Percentiles rank a stretch among this genome's conserved stretches.
Evolutionary conservation across 2,888 invertebrate genomes (phyloP).

Genomic region (Volucella inanis): DNA sequence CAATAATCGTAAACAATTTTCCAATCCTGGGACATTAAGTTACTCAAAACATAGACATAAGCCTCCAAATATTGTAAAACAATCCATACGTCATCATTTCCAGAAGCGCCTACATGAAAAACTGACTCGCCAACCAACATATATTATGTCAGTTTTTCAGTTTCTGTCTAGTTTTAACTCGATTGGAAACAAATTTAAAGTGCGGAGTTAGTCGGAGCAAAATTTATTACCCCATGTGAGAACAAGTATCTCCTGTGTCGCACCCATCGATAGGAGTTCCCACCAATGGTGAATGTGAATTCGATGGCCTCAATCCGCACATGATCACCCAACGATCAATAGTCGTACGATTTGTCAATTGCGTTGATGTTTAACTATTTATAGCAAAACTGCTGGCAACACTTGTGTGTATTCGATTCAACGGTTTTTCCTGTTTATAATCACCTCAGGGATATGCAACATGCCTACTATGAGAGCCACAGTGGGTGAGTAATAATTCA

Average conservation of each 20-base stretch:
- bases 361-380: slow-evolving; percentile 51
- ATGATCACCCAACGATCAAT: slow-evolving; percentile 28
- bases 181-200: neutral
- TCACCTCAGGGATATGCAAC: slow-evolving; percentile 9
- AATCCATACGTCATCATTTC: too few relatives aligned
- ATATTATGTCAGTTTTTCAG: too few relatives aligned
- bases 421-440: slow-evolving; percentile 38
- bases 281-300: slow-evolving; percentile 55
- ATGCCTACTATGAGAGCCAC: neutral
- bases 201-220: slow-evolving; percentile 3
- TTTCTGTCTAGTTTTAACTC: too few relatives aligned
- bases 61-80: too few relatives aligned
- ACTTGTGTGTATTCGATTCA: slow-evolving; percentile 26
- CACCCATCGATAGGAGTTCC: too few relatives aligned
- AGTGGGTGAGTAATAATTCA: slow-evolving; percentile 15
- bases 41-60: too few relatives aligned
- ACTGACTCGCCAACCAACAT: too few relatives aligned
- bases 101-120: too few relatives aligned
- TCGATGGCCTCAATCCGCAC: slow-evolving; percentile 49
- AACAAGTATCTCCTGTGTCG: too few relatives aligned
- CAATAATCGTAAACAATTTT: too few relatives aligned
- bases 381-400: slow-evolving; percentile 29
- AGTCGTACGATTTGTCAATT: slow-evolving; percentile 54
- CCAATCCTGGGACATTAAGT: too few relatives aligned
- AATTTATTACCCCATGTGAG: slow-evolving; percentile 38